Conservation (phyloP, 2,113 vertebrate genomes). For the Paralichthys olivaceus region DNA sequence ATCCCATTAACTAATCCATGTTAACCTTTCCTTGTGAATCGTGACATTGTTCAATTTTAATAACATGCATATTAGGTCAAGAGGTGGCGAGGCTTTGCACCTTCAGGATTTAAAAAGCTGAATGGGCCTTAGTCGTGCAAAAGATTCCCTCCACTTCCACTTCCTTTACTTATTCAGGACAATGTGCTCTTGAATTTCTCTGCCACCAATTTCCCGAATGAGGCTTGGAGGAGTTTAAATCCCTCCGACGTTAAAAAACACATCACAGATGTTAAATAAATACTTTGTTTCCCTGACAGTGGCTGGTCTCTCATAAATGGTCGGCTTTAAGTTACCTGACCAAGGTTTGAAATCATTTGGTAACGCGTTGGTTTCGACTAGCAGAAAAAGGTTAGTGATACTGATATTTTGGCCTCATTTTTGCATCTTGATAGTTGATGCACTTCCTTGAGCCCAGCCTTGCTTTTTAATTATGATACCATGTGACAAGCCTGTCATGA, state of each 20-base stretch:
- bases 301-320: constrained; percentile 29
- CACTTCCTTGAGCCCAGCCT: constrained; percentile 26
- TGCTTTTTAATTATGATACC: constrained; percentile 52
- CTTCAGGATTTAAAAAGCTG: constrained; percentile 18
- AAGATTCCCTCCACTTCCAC: background rate
- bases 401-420: constrained; percentile 39
- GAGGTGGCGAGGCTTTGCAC: constrained; percentile 36
- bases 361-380: background rate
- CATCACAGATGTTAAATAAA: constrained; percentile 15
- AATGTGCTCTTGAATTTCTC: constrained; percentile 20
- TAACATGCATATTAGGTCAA: constrained; percentile 46
- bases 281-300: constrained; percentile 14
- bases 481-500: constrained; percentile 56
- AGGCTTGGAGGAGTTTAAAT: background rate
- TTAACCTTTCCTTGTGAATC: constrained; percentile 54
- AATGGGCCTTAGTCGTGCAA: background rate
- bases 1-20: constrained; percentile 30
- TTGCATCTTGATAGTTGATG: constrained; percentile 55
- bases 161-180: constrained; percentile 30
- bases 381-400: background rate
- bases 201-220: constrained; percentile 8
- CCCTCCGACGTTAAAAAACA: constrained; percentile 5
- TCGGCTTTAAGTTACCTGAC: constrained; percentile 28
- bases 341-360: constrained; percentile 8
- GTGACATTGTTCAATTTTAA: constrained; percentile 56